Conservation (phyloP, 2,888 invertebrate genomes). For the Luffia ferchaultella region DNA sequence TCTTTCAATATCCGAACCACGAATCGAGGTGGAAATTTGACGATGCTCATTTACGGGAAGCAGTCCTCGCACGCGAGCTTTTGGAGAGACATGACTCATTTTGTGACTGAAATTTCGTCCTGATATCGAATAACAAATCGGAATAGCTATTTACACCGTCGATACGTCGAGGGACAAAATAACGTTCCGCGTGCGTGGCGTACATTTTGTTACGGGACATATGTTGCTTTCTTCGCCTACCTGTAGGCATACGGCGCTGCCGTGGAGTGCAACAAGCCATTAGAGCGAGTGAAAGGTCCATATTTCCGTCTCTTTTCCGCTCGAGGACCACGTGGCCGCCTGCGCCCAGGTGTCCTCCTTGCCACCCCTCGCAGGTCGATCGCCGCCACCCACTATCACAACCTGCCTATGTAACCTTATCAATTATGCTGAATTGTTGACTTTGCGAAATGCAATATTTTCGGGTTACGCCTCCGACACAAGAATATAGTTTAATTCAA, state of each 20-base stretch:
- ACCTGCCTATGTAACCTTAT: conserved; percentile 37
- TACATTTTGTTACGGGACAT: conserved; percentile 27
- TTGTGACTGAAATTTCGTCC: no score
- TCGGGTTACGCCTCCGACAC: conserved; percentile 17
- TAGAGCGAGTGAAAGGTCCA: conserved; percentile 23
- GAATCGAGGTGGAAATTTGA: neutral
- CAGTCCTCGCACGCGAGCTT: neutral
- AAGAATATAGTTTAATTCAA: conserved; percentile 22
- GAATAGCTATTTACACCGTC: conserved; percentile 28
- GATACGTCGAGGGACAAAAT: conserved; percentile 34
- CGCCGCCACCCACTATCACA: conserved; percentile 14
- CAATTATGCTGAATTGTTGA: conserved; percentile 50
- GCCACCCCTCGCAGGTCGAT: conserved; percentile 17
- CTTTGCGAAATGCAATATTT: conserved; percentile 36
- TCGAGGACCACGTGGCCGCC: conserved; percentile 27
- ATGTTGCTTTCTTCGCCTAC: conserved; percentile 22
- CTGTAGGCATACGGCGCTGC: neutral
- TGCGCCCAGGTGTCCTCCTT: conserved; percentile 23
- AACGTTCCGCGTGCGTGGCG: conserved; percentile 23
- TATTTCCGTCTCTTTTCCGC: conserved; percentile 12
- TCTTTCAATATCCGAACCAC: neutral
- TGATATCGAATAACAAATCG: neutral
- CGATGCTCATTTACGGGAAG: neutral
- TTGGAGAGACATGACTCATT: no score
- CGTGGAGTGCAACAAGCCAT: conserved; percentile 22